Percentiles rank a stretch among this genome's conserved stretches.
phyloP scores from a whole-genome alignment of 2,888 invertebrate species.

The Lordiphosa fenestrarum region DNA sequence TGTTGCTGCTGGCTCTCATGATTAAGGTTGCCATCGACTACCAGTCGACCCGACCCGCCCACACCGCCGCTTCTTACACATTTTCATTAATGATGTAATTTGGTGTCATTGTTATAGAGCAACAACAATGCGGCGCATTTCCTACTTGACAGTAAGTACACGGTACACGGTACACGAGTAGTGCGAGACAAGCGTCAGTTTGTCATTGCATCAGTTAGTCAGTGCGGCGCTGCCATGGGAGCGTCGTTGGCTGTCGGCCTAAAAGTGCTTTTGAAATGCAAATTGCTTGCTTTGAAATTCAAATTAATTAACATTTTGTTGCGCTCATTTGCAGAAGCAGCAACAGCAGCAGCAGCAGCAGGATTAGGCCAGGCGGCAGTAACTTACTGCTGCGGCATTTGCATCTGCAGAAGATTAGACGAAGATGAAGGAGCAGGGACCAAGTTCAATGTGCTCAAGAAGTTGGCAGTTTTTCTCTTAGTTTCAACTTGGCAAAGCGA shows the following conservation, averaged over 20 bases:
- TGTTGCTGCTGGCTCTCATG: background rate
- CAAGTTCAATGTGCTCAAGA: conserved; percentile 6
- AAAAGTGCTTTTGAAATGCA: conserved; percentile 12
- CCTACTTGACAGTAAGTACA: conserved; percentile 32
- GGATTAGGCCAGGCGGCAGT: conserved; percentile 23
- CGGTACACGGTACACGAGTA: too few species aligned
- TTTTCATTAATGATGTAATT: conserved; percentile 60
- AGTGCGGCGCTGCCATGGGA: conserved; percentile 13
- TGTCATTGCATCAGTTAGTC: conserved; percentile 34
- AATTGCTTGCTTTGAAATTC: conserved; percentile 27
- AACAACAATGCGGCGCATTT: conserved; percentile 42
- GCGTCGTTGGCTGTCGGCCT: conserved; percentile 2
- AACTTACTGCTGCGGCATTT: conserved; percentile 27
- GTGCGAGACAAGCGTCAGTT: conserved; percentile 22
- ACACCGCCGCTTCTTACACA: conserved; percentile 26
- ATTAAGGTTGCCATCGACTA: background rate
- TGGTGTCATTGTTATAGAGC: conserved; percentile 39
- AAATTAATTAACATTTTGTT: conserved; percentile 43
- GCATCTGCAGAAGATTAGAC: conserved; percentile 24
- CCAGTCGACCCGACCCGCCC: too few species aligned
- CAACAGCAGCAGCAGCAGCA: conserved; percentile 19
- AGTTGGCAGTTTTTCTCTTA: too few species aligned
- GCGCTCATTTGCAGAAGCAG: conserved; percentile 21
- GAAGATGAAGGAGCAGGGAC: conserved; percentile 5
- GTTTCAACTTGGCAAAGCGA: too few species aligned